Base-by-base conservation (phyloP, 2,113 vertebrate species). In the Brachirus orientalis region DNA sequence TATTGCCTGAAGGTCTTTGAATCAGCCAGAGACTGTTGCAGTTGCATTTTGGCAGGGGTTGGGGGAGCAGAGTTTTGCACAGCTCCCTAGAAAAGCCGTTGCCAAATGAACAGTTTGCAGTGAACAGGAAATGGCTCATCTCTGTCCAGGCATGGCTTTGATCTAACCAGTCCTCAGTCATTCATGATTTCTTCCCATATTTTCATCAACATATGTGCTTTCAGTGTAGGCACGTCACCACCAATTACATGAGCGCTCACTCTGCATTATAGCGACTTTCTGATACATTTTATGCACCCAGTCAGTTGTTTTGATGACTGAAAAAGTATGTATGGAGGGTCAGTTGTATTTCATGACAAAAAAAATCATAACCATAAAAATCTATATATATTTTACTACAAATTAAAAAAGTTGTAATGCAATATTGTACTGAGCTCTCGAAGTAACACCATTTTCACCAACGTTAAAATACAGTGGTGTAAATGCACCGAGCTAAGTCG, bases 51-150 rank as follows among this genome's bases (percentile, higher is more conserved):
- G 63, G 63, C 17, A 57, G 62, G 11, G 56, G 11, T 47, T 8
- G 60, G 58, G 62, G 58, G 57, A 1, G 33, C 11, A 28, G 17
- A 28, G 40, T 5, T 43, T 43, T 46, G 47, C 50, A 66, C 56
- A 7, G 1, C 20, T 52, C 62, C 17, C 12, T 13, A 45, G 48
- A 63, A 66, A 48, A 60, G 63, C 41, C 43, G 53, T 51, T 82
- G 69, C 67, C 78, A 82, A 80, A 77, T 78, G 77, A 89, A 68
- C 50, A 67, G 72, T 69, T 68, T 73, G 58, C 58, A 14, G 37
- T 7, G 63, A 77, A 62, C 75, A 80, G 85, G 85, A 90, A 87
- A 84, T 62, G 69, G 67, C 75, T 85, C 79, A 74, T 88, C 80
- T 86, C 63, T 86, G 66, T 76, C 22, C 56, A 28, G 50, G 72